Evolutionary conservation across 2,888 invertebrate genomes (phyloP), one percentile per base, ranked within the genome.

Genomic region (Drosophila colorata): DNA sequence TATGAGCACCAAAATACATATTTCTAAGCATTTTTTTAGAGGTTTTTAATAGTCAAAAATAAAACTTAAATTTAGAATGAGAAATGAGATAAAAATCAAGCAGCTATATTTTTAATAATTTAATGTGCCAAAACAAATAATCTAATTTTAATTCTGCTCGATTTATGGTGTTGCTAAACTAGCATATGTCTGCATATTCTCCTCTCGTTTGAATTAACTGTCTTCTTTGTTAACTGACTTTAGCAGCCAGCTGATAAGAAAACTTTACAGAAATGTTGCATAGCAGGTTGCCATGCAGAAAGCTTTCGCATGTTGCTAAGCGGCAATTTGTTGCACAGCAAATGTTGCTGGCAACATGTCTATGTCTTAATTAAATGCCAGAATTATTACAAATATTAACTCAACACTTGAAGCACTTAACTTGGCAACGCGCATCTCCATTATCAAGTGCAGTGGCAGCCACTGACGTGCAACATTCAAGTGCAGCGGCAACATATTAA

Each of bases 211-310:
- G 28, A 8, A 2, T 28, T 23, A n/a, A 14, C 18, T 20, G 6
- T 16, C 31, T 60, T 9, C n/a, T 40, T 40, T 31, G n/a, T 66
- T 14, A 28, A 14, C 8, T 9, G 35, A n/a, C 16, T 2, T 53
- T 31, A n/a, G 9, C 11, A 25, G 23, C n/a, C 20, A 31, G 6
- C 11, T 67, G 82, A 85, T 81, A 87, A 81, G 79, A 81, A 87
- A 81, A 88, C 88, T 87, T 58, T 9, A 2, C 8, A 20, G 11
- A 16, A 49, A 28, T 57, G 53, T 49, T 65, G 40, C 28, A 5
- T 20, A 23, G 9, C 1, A 40, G 44, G 71, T 61, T 61, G 60
- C 35, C 6, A n/a, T 13, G 33, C 47, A 14, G 2, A 58, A 73
- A 86, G 86, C 86, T 82, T 47, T 46, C 13, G 8, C 28, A 74